Evolutionary conservation across 2,113 vertebrate genomes (phyloP), one percentile per base, ranked within the genome.

Genomic region (Xenus cinereus): DNA sequence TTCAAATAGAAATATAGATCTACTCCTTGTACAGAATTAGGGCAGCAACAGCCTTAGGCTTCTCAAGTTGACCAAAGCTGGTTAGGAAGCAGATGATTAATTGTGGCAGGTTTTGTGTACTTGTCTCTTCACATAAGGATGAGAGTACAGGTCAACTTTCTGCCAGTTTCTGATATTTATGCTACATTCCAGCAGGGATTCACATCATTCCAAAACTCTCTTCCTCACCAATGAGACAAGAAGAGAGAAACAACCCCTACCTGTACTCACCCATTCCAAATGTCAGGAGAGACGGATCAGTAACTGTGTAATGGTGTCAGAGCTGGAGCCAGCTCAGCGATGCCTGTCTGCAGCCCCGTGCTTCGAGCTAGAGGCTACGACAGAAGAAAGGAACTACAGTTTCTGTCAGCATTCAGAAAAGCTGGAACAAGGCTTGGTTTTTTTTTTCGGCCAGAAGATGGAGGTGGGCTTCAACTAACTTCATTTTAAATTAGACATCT

Each of bases 41-140:
- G 93, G 35, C 92, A 97, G 75, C 62, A 84, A 63, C 60, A 93
- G 97, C 97, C 90, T 17, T 35, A 82, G 93, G 97, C 90, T 90
- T 82, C 89, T 95, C 89, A 97, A 94, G 93, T 97, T 97, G 91
- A 94, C 93, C 93, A 75, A 86, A 91, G 78, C 66, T 91, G 63
- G 54, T 91, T 95, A 86, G 79, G 59, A 95, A 94, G 32, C 83
- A 84, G 79, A 95, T 95, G 95, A 97, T 96, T 95, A 97, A 94
- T 85, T 82, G 76, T 97, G 96, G 94, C 96, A 94, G 91, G 59
- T 94, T 93, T 94, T 96, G 43, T 66, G 28, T 91, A 93, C 73
- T 94, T 97, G 95, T 96, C 96, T 91, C 86, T 93, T 96, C 89
- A 87, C n/a, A 95, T 97, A 93, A 97, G 48, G 39, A 90, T 69